These are phyloP conservation scores for Zenarchopterus dispar DNA, from an alignment of 2,797 vertebrate species.

Conservation along the genomic window DNA sequence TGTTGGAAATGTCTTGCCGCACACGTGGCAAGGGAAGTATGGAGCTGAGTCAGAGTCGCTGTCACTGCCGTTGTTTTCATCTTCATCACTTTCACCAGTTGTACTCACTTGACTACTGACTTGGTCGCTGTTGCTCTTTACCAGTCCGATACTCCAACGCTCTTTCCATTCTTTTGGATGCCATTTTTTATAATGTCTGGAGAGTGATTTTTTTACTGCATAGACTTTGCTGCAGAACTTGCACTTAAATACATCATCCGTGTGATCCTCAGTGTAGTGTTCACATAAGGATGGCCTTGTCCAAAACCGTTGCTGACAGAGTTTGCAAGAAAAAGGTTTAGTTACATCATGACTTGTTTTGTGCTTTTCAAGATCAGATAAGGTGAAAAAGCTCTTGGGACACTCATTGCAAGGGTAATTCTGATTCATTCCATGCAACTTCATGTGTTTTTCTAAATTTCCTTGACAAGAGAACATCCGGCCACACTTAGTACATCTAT, in stretches of 20 bases:
- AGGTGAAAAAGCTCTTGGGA: constrained; percentile 47
- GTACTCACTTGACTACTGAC: constrained; percentile 48
- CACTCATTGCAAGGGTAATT: constrained; percentile 71
- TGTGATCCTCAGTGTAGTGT: constrained; percentile 73
- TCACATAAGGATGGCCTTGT: constrained; percentile 62
- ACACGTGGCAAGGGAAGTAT: constrained; percentile 87
- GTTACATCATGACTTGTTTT: constrained; percentile 70
- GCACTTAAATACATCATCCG: constrained; percentile 64
- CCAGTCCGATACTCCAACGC: constrained; percentile 13
- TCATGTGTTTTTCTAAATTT: constrained; percentile 77
- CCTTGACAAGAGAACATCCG: constrained; percentile 57
- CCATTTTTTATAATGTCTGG: constrained; percentile 73
- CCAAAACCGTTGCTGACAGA: constrained; percentile 74
- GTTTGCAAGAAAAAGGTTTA: constrained; percentile 71
- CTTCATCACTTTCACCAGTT: constrained; percentile 57
- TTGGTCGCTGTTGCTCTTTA: constrained; percentile 36
- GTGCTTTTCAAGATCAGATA: constrained; percentile 75
- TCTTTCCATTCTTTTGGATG: constrained; percentile 56
- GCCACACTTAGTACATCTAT: constrained; percentile 73
- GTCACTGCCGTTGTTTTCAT: constrained; percentile 54
- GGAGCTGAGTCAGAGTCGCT: constrained; percentile 83
- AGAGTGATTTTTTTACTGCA: constrained; percentile 69
- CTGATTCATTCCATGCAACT: constrained; percentile 50
- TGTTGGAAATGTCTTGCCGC: constrained; percentile 85
- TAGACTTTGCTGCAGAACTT: constrained; percentile 77